Base-by-base conservation (phyloP, 2,113 vertebrate species). In the Myodes glareolus region DNA sequence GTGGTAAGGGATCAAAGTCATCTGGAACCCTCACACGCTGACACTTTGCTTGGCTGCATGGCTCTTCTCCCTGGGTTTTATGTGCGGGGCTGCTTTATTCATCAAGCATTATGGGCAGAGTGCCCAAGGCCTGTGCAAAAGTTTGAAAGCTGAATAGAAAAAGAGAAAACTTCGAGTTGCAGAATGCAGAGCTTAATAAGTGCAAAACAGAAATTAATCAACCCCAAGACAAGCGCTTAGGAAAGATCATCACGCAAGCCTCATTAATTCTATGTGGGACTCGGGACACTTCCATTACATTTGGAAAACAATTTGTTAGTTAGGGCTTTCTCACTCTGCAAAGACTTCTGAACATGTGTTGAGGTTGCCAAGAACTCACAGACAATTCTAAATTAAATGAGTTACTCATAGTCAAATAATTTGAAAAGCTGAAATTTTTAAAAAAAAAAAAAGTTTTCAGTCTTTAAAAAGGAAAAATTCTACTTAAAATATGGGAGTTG, bases 311-410 rank as follows among this genome's bases (percentile, higher is more conserved):
- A 58, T 96, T 91, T 93, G 65, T 91, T 67, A 67, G 67, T 94
- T 86, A 81, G 81, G 78, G 36, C 96, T 92, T 91, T 97, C 93
- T 97, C 67, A 58, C 95, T 97, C 95, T 70, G 52, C 63, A 94
- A 50, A 95, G 86, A 91, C 95, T 95, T 90, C 89, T 96, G 91
- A 96, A 70, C 96, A 96, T 67, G 77, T 31, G 23, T 82, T 19
- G 0, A n/a, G 72, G 84, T 50, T 70, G 94, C 95, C 96, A 97
- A 94, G 91, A 96, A 87, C 81, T 95, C 94, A 87, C 39, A 94
- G 91, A 73, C 94, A 85, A 91, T 94, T 91, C 94, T 97, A 95
- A 94, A 94, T 91, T 94, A 95, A 94, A 78, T 61, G 87, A 95
- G 47, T 96, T 95, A 97, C 84, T 97, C 93, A 92, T 39, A 89